Percentiles rank a stretch among this genome's conserved stretches.
phyloP scores from a whole-genome alignment of 1,140 invertebrate species.

The Gerris buenoi region DNA sequence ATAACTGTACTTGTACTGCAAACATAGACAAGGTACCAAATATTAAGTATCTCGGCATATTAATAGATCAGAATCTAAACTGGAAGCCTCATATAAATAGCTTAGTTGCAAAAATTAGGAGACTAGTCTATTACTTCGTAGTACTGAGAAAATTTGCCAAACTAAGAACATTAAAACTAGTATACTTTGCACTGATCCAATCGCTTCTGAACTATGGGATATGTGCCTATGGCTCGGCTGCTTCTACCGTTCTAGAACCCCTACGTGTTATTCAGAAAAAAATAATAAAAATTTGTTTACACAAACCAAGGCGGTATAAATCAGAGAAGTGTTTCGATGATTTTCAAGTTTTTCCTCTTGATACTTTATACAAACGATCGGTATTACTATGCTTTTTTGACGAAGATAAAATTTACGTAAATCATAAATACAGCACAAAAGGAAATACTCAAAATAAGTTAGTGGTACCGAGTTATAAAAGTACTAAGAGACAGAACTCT shows the following conservation, averaged over 20 bases:
- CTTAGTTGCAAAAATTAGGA: background rate
- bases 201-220: background rate
- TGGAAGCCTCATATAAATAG: background rate
- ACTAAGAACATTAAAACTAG: background rate
- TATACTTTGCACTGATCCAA: background rate
- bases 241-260: background rate
- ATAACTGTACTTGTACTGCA: background rate
- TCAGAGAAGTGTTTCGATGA: background rate
- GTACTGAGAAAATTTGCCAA: background rate
- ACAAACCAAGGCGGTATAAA: background rate
- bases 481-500: no score
- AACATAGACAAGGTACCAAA: background rate
- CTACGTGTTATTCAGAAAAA: background rate
- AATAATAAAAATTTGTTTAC: background rate
- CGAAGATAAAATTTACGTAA: background rate
- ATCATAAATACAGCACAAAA: background rate
- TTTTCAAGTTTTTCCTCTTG: background rate
- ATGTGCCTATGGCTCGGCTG: background rate
- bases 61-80: background rate
- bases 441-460: background rate
- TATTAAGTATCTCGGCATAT: background rate
- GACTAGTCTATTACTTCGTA: background rate
- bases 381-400: background rate
- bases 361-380: background rate
- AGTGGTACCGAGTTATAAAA: no score